Percentiles rank a stretch among this genome's conserved stretches.
Evolutionary conservation across 2,113 vertebrate species (phyloP).

Genomic region (Chlorodrepanis virens): DNA sequence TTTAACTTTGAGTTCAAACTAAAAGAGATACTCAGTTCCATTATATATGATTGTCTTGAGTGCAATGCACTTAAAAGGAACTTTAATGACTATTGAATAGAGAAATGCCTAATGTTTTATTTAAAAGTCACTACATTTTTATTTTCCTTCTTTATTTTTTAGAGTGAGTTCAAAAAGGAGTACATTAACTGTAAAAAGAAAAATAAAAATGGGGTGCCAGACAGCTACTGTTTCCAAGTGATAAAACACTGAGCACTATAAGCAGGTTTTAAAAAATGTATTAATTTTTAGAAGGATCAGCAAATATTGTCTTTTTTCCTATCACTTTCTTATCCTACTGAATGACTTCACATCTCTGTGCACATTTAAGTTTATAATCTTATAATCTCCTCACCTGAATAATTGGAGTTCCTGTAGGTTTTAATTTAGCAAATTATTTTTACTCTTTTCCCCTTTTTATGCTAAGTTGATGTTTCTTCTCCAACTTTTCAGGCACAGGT

Average conservation of each 20-base stretch:
- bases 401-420: background rate
- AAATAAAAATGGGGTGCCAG: background rate
- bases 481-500: constrained; percentile 81
- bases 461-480: background rate
- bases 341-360: background rate
- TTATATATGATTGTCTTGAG: background rate
- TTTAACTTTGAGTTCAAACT: background rate
- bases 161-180: background rate
- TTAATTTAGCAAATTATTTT: background rate
- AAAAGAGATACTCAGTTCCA: background rate
- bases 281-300: background rate
- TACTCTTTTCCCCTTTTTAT: background rate
- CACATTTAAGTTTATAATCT: background rate
- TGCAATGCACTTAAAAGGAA: background rate
- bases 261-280: background rate
- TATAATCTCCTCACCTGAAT: background rate
- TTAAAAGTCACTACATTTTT: background rate
- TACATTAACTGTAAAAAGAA: background rate
- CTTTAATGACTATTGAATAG: background rate
- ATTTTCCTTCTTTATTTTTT: background rate
- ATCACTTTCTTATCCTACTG: background rate
- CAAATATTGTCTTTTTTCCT: background rate
- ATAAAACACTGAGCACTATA: background rate
- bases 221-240: background rate
- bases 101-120: background rate